Evolutionary conservation across 2,888 invertebrate genomes (phyloP), one percentile per base, ranked within the genome.

Genomic region (Temnothorax ravouxi): DNA sequence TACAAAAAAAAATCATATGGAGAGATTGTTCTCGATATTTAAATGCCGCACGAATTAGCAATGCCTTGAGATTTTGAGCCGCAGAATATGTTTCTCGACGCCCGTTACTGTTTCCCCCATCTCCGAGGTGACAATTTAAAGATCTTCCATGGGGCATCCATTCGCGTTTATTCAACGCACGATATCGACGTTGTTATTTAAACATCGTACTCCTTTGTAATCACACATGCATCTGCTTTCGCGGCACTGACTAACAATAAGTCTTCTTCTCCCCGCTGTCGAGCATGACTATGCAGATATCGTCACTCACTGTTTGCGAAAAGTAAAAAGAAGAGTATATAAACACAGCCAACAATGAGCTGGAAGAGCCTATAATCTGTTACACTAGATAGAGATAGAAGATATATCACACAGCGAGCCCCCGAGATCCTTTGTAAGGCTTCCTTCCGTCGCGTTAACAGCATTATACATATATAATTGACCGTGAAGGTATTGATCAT

Each of bases 401-500:
- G 69, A 59, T 6, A 6, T 13, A 64, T 34, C 34, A 29, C 34
- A 29, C 9, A 71, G 15, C 9, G 50, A 62, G 54, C 74, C 74
- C 83, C 74, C 83, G 54, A 56, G 50, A 80, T 88, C 67, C 64
- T 66, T 41, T 61, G 41, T 93, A 92, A 87, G 93, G 93, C 89
- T 93, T 93, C 93, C 84, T 84, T 41, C 61, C 38, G 77, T 72
- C 86, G 80, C 82, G 88, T 87, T 91, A 91, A 87, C 67, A 79
- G 88, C 82, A 86, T 90, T 92, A 90, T 82, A 88, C 83, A 76
- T 86, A 76, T 86, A 86, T 76, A 79, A 89, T 86, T 89, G 91
- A 88, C 93, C 92, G 76, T 93, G 91, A 90, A 90, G 67, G 79
- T 91, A 93, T 93, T 89, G 93, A 93, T 93, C 87, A 83, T 52